Base-by-base conservation (phyloP, 1,140 invertebrate species). In the Pseudomyrmex concolor region DNA sequence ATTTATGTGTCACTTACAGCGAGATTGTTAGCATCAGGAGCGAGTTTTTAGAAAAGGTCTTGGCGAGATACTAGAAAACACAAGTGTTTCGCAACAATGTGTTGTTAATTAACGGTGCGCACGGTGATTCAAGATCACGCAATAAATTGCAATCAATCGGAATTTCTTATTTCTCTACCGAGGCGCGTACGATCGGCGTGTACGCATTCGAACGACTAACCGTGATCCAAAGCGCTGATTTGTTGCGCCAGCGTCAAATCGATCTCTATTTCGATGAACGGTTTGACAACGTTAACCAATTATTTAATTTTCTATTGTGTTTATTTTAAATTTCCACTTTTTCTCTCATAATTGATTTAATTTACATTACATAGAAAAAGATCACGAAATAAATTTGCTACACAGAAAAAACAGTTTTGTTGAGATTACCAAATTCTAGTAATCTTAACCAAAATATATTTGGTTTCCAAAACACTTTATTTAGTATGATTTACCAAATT, bases 11-110 rank as follows among this genome's bases (percentile, higher is more conserved):
- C 51, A 45, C 45, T 25, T 25, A 25, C 25, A 59, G 51, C 88
- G 87, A 89, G 88, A 78, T 85, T 83, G 60, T 89, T 89, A 89
- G 82, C 87, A 77, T 84, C 60, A 57, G 66, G 48, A 78, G 73
- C 77, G 67, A 34, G 34, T 7, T 85, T 59, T 80, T 57, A 62
- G 48, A 51, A 34, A 34, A 70, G 54, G 54, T 50, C 63, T 25
- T 63, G 51, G 83, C 59, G 45, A 84, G 34, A 1, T 43, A 82
- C 73, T 72, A 48, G 73, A 25, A 84, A 43, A 54, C 22, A 8
- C 55, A 15, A 15, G 15, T 2, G 17, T 15, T 72, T 72, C 5
- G 34, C 34, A 34, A 34, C 34, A 34, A 34, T 34, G 34, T 34
- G 4, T 34, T 7, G 5, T 34, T 34, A 34, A 34, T 43, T n/a